A percentile compares a stretch with the other conserved stretches of the same genome.
phyloP scores from a whole-genome alignment of 2,888 invertebrate genomes.

The Erebia aethiops region DNA sequence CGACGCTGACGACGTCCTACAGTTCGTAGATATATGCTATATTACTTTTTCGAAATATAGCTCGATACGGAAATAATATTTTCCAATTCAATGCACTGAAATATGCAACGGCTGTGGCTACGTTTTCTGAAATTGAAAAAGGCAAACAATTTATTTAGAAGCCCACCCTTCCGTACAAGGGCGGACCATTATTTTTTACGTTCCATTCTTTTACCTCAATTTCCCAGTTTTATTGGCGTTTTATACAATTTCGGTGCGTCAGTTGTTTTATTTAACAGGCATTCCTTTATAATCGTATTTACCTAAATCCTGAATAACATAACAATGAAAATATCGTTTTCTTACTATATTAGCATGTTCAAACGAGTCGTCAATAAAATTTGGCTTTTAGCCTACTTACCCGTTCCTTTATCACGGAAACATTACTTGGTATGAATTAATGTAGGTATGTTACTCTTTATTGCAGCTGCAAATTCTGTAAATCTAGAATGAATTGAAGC shows the following conservation, averaged over 20 bases:
- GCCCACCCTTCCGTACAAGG: constrained; percentile 58
- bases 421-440: constrained; percentile 4
- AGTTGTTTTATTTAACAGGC: constrained; percentile 43
- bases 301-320: constrained; percentile 21
- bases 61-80: constrained; percentile 1
- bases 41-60: constrained; percentile 9
- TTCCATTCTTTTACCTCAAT: constrained; percentile 70
- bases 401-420: neutral
- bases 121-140: constrained; percentile 68
- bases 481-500: neutral
- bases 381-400: neutral
- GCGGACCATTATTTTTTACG: constrained; percentile 78
- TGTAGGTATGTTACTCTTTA: constrained; percentile 8
- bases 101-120: constrained; percentile 45
- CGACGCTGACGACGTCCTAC: too few relatives aligned
- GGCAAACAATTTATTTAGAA: constrained; percentile 75
- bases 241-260: constrained; percentile 67
- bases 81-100: constrained; percentile 22
- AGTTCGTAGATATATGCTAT: neutral
- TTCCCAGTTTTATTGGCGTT: constrained; percentile 69
- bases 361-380: constrained; percentile 8
- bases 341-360: constrained; percentile 5
- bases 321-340: constrained; percentile 21
- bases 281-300: constrained; percentile 40
- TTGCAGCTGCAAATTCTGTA: constrained; percentile 7